Evolutionary conservation across 2,113 vertebrate genomes (phyloP), one percentile per base, ranked within the genome.

Genomic region (Chauna torquata): DNA sequence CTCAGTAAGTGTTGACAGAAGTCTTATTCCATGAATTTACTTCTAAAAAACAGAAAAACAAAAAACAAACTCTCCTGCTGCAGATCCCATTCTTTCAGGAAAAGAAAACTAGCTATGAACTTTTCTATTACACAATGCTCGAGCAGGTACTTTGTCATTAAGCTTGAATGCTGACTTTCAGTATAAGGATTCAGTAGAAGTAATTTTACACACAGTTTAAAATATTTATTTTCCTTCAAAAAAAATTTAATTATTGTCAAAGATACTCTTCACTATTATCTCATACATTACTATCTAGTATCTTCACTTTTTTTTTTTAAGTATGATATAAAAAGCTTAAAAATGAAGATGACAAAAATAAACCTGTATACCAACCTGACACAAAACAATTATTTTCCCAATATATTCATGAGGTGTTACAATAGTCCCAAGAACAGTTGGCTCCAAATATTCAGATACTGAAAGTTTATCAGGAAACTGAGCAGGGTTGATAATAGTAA

Each of bases 371-470:
- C 98, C 89, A 98, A 99, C 99, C 99, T 99, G 98, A 94, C 99
- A 99, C 19, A 99, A 98, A n/a, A 82, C 80, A 97, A 99, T 99
- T 93, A 99, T 99, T 97, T 99, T 98, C 44, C 99, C 98, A 52
- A 97, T 99, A 93, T 98, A 99, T 76, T 98, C 96, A 49, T 99
- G 98, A 55, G 99, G 99, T 92, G 99, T 96, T 38, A 99, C 98
- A 93, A 99, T 98, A 64, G 99, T 99, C 27, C 99, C 99, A 91
- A 98, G 68, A 90, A 99, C 98, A 97, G 98, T 98, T n/a, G 99
- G 99, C 88, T 99, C 99, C 97, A 99, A 97, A 95, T 99, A 99
- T 91, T 99, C 98, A 2, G 97, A 97, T 66, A 99, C 99, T 34
- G 97, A 96, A 22, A 98, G 93, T 85, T 97, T 98, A 74, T 99